A percentile compares a stretch with the other conserved stretches of the same genome.
phyloP scores from a whole-genome alignment of 1,140 invertebrate species.

The Helicoverpa zea region DNA sequence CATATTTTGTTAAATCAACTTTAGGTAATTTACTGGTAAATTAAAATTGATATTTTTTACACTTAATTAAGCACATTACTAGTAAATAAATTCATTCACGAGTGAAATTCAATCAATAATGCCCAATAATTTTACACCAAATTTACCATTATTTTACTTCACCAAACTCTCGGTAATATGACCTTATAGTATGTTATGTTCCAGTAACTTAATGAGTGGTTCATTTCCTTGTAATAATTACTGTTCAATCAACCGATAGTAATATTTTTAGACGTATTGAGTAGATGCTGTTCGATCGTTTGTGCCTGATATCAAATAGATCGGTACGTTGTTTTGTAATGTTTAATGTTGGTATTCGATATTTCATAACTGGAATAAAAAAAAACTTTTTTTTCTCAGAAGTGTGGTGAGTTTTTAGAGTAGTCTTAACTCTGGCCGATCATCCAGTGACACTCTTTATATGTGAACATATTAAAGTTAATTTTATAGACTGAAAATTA shows the following conservation, averaged over 20 bases:
- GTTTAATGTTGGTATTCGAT: not conserved
- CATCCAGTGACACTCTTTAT: no score
- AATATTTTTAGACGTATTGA: constrained; percentile 17
- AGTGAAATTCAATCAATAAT: constrained; percentile 6
- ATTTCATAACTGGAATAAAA: not conserved
- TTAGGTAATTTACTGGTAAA: no score
- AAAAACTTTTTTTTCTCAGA: not conserved
- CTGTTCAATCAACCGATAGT: not conserved
- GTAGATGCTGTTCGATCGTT: not conserved
- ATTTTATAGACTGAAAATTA: no score
- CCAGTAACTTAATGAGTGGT: constrained; percentile 17
- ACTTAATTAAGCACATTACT: no score
- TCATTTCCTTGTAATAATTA: constrained; percentile 42
- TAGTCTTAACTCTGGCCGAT: no score
- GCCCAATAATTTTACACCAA: not conserved
- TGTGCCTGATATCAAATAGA: not conserved
- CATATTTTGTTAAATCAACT: no score
- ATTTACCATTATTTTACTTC: not conserved
- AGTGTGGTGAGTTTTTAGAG: no score
- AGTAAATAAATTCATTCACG: constrained; percentile 9
- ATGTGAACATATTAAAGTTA: no score
- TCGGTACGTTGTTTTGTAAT: constrained; percentile 8
- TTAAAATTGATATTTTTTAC: no score
- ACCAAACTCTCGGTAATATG: not conserved
- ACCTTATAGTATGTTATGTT: constrained; percentile 21